Evolutionary conservation across 2,888 invertebrate species (phyloP).

Genomic region (Drosophila fulvimacula): DNA sequence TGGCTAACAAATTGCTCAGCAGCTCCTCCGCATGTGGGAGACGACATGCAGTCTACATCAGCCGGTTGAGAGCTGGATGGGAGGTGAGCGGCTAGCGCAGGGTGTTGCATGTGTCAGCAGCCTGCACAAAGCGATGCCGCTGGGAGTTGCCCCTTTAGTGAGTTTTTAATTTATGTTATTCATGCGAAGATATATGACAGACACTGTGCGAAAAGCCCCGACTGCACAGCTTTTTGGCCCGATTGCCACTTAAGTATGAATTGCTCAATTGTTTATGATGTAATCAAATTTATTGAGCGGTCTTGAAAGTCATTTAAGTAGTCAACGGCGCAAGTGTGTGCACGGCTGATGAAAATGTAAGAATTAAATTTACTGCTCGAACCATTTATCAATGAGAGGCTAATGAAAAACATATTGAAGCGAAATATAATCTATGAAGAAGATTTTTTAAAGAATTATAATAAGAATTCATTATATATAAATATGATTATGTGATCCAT

Average conservation of each 20-base stretch:
- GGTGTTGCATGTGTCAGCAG: slow-evolving; percentile 66
- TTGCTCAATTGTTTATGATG: not conserved
- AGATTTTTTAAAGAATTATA: too few relatives aligned
- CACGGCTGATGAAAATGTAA: not conserved
- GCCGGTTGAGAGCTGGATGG: slow-evolving; percentile 11
- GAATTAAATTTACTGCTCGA: not conserved
- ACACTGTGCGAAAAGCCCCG: slow-evolving; percentile 60
- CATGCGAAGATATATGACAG: slow-evolving; percentile 60
- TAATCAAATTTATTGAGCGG: not conserved
- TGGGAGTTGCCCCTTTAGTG: slow-evolving; percentile 51
- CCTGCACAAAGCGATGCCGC: slow-evolving; percentile 74
- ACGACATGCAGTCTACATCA: slow-evolving; percentile 82
- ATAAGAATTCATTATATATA: too few relatives aligned
- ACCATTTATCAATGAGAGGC: too few relatives aligned
- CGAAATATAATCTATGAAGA: not conserved
- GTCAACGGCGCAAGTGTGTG: not conserved
- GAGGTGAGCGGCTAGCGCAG: not conserved
- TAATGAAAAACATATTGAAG: too few relatives aligned
- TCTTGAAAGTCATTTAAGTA: not conserved
- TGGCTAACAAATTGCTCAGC: slow-evolving; percentile 50
- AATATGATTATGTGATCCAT: too few relatives aligned
- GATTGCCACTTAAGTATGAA: not conserved
- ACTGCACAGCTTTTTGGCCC: not conserved
- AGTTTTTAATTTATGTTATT: slow-evolving; percentile 75
- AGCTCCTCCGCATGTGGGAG: slow-evolving; percentile 62